These are phyloP conservation scores for Notodonta ziczac DNA, from an alignment of 2,888 invertebrate genomes.

Conservation along the genomic window DNA sequence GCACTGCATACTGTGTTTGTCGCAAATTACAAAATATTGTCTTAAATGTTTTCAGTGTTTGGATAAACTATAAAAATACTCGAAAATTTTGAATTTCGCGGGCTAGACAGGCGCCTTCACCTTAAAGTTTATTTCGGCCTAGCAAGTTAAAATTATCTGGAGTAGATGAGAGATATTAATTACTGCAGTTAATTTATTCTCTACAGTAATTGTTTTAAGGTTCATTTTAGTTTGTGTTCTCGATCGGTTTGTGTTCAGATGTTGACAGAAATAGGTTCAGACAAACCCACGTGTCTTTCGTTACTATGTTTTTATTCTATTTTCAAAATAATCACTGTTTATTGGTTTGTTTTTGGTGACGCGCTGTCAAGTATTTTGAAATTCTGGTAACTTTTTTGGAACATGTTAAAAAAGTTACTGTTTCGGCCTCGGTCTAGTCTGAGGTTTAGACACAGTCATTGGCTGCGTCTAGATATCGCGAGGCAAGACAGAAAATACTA, in stretches of 20 bases:
- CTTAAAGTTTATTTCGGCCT: conserved; percentile 24
- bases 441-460: too few relatives aligned
- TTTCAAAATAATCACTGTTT: conserved; percentile 11
- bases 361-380: not conserved
- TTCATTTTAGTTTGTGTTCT: conserved; percentile 15
- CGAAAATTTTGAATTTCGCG: too few relatives aligned
- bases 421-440: too few relatives aligned
- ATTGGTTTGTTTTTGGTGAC: conserved; percentile 9
- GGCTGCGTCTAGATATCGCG: too few relatives aligned
- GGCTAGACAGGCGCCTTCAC: too few relatives aligned
- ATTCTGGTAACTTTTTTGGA: not conserved
- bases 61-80: too few relatives aligned
- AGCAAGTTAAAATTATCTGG: not conserved
- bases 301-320: conserved; percentile 29
- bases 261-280: conserved; percentile 31
- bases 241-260: not conserved
- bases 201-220: conserved; percentile 13
- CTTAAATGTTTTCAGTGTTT: too few relatives aligned
- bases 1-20: too few relatives aligned
- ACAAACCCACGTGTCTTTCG: conserved; percentile 35
- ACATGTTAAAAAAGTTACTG: too few relatives aligned
- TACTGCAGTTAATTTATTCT: not conserved
- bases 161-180: not conserved
- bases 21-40: too few relatives aligned
- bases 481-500: too few relatives aligned